These are phyloP conservation scores for Falcaria lacertinaria DNA, from an alignment of 2,888 invertebrate species.

Conservation along the genomic window DNA sequence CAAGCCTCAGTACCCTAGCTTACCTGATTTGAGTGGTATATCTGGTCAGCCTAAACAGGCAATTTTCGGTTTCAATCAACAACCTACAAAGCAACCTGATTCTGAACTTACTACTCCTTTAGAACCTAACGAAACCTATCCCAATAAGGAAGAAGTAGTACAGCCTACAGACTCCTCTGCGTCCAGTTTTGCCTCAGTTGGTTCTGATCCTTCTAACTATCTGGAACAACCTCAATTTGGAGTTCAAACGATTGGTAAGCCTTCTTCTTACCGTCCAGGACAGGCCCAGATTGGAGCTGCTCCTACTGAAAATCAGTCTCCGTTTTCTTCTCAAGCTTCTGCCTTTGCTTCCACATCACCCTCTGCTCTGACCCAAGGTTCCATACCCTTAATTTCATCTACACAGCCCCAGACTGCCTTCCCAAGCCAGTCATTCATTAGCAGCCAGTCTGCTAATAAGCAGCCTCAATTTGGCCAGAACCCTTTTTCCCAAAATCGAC, in stretches of 20 bases:
- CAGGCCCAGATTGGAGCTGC: neutral
- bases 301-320: neutral
- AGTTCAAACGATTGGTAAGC: neutral
- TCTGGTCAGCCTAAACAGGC: conserved; percentile 11
- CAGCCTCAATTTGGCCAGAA: conserved; percentile 9
- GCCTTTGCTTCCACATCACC: neutral
- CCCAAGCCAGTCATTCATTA: neutral
- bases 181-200: conserved; percentile 11
- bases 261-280: conserved; percentile 1
- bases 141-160: neutral
- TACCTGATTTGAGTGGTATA: neutral
- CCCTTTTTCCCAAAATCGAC: conserved; percentile 13
- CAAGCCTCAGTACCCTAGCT: conserved; percentile 2
- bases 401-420: neutral
- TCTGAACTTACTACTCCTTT: conserved; percentile 47
- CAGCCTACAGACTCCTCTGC: conserved; percentile 8
- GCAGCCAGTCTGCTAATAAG: neutral
- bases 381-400: neutral
- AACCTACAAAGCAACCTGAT: conserved; percentile 36
- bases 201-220: conserved; percentile 2
- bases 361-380: neutral
- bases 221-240: conserved; percentile 6
- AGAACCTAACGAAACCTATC: conserved; percentile 22
- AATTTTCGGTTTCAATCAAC: conserved; percentile 13
- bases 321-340: neutral